These are phyloP conservation scores for honey bee (Apis mellifera) DNA, from an alignment of 1,140 invertebrate genomes.

Conservation along the genomic window Amel_HAv3.1 CM009931.2:10020001-10020500, in stretches of 20 bases:
- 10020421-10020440: too few relatives aligned
- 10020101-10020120: not conserved
- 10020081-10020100: not conserved
- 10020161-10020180: constrained; percentile 18
- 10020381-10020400: too few relatives aligned
- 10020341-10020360: not conserved
- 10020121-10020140: constrained; percentile 17
- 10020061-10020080: not conserved
- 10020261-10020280: not conserved
- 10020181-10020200: not conserved
- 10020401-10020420: too few relatives aligned
- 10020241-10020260: constrained; percentile 5
- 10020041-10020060: too few relatives aligned
- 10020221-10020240: constrained; percentile 1
- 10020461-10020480: too few relatives aligned
- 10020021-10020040: not conserved
- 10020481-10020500: too few relatives aligned
- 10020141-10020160: not conserved
- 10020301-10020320: not conserved
- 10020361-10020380: too few relatives aligned
- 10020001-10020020: not conserved
- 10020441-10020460: too few relatives aligned
- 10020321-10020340: not conserved
- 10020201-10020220: constrained; percentile 9
- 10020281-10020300: not conserved